phyloP scores from a whole-genome alignment of 2,797 vertebrate genomes.

The Siniperca undulata region DNA sequence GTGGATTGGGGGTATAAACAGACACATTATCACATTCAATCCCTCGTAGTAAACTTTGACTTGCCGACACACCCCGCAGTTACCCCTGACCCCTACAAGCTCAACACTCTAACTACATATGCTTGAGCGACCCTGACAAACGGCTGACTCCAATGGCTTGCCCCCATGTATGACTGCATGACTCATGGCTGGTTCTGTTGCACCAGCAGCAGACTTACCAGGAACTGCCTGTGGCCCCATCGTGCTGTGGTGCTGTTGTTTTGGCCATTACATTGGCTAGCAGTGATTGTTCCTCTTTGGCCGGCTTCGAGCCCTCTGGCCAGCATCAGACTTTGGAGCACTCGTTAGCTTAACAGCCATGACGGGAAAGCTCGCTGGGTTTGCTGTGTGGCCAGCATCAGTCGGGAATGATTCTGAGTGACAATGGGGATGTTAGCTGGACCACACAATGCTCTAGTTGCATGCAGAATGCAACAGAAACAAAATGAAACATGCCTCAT shows the following conservation, averaged over 20 bases:
- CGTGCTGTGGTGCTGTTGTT: constrained; percentile 21
- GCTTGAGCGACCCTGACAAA: constrained; percentile 39
- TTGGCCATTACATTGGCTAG: constrained; percentile 15
- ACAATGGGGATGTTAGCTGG: constrained; percentile 3
- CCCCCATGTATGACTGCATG: constrained; percentile 15
- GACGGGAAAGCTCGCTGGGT: constrained; percentile 12
- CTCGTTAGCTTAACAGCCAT: constrained; percentile 44
- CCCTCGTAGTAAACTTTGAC: constrained; percentile 37
- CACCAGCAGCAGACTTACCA: constrained; percentile 12
- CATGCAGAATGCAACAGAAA: constrained; percentile 11
- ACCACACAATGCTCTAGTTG: not conserved
- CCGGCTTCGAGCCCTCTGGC: constrained; percentile 34
- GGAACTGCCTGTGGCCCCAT: constrained; percentile 29
- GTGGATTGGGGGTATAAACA: not conserved
- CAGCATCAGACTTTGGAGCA: constrained; percentile 11
- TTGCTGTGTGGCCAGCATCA: constrained; percentile 5
- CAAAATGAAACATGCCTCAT: not conserved
- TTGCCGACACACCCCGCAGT: constrained; percentile 29
- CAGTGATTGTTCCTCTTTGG: constrained; percentile 37
- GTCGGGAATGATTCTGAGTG: constrained; percentile 5
- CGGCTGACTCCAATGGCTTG: not conserved
- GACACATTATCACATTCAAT: constrained; percentile 24
- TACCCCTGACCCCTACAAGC: constrained; percentile 5
- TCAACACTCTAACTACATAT: constrained; percentile 38
- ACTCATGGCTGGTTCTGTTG: constrained; percentile 37